Evolutionary conservation across 1,140 invertebrate genomes (phyloP), one percentile per base, ranked within the genome.

Genomic region (Diorhabda elongata): DNA sequence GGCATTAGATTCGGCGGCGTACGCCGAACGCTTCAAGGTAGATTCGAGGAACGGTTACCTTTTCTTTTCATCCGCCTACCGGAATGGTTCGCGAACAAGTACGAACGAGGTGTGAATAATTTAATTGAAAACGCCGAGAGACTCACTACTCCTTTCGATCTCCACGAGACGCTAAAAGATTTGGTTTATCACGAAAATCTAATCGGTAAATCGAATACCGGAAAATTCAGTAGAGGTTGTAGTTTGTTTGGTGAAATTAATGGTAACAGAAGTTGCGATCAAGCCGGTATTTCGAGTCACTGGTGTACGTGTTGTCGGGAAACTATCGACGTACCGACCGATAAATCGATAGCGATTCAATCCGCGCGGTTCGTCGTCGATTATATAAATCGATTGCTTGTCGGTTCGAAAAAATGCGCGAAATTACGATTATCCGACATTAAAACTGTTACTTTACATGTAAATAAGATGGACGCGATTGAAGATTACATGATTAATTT

Each of bases 11-110:
- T 92, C 83, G 95, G 96, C 2, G 83, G 84, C 3, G 89, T 95
- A 42, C 79, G 92, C 11, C 79, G 87, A 72, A 97, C 95, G 0
- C 90, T 91, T 78, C 87, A 91, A 65, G 96, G 96, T 0, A 89
- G 92, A 78, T 84, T 96, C 67, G 96, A 98, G 81, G 95, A 97
- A 78, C 82, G 95, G 56, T 80, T 98, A 26, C 96, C 96, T 0
- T 92, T 95, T 70, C 83, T 95, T 8, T 91, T 91, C 74, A 81
- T 97, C 2, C 85, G 89, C 73, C 72, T 97, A n/a, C 95, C 96
- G 0, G 80, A 87, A 47, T 89, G 87, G 81, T 91, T 94, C 74
- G n/a, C 2, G 4, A 6, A 52, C 2, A 81, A 83, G 26, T 71
- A 85, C 7, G 83, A 86, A 42, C 74, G 85, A 42, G 85, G 90